Evolutionary conservation across 2,888 invertebrate genomes (phyloP).

Genomic region (Cheilosia vulpina): DNA sequence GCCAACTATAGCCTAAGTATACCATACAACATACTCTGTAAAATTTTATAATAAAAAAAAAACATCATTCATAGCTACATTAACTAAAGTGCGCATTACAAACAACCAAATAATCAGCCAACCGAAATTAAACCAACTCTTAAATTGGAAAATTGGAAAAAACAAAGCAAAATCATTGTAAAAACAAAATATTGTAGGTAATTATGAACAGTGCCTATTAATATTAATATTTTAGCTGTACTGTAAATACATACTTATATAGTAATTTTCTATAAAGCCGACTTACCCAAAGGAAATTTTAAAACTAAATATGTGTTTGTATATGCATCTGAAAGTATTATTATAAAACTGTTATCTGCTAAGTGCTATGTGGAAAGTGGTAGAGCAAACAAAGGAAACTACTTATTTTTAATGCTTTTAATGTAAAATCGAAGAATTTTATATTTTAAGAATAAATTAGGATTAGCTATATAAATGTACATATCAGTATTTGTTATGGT

Average conservation of each 20-base stretch:
- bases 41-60: conserved; percentile 19
- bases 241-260: conserved; percentile 19
- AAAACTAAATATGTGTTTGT: neutral
- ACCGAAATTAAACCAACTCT: conserved; percentile 17
- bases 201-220: conserved; percentile 73
- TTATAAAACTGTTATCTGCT: conserved; percentile 10
- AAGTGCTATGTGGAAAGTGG: neutral
- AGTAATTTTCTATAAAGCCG: conserved; percentile 53
- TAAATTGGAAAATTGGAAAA: neutral
- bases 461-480: conserved; percentile 58
- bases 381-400: conserved; percentile 12
- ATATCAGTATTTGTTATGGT: conserved; percentile 58
- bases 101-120: conserved; percentile 8
- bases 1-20: conserved; percentile 67
- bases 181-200: conserved; percentile 65
- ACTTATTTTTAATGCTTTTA: conserved; percentile 50
- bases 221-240: conserved; percentile 36
- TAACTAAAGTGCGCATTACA: conserved; percentile 31
- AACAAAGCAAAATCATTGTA: conserved; percentile 34
- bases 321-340: neutral
- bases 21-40: conserved; percentile 53
- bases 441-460: conserved; percentile 26
- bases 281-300: conserved; percentile 17
- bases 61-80: conserved; percentile 40
- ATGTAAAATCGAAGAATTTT: conserved; percentile 34